Evolutionary conservation across 1,140 invertebrate species (phyloP).

Genomic region (Drosophila nasuta): DNA sequence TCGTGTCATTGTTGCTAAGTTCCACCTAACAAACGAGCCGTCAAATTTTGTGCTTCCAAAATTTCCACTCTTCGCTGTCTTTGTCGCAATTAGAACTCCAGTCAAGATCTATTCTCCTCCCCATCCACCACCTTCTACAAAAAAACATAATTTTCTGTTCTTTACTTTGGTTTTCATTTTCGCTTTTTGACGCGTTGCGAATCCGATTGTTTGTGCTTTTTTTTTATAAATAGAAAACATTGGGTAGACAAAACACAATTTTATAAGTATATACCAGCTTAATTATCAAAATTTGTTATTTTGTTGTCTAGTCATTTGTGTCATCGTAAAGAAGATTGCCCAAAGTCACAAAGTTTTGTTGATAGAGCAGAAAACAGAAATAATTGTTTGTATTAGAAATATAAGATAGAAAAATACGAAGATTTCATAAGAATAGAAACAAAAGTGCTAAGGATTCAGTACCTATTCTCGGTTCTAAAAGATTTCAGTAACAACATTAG

Average conservation of each 20-base stretch:
- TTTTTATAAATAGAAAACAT: constrained; percentile 19
- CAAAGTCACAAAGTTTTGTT: neutral
- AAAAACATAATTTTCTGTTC: constrained; percentile 26
- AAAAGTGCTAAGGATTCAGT: no score
- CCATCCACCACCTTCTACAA: neutral
- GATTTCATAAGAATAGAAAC: no score
- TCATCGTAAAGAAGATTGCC: constrained; percentile 3
- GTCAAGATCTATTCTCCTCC: constrained; percentile 16
- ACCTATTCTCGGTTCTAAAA: no score
- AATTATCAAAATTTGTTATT: constrained; percentile 25
- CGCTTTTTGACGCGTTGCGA: constrained; percentile 34
- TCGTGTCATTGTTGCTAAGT: neutral
- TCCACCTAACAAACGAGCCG: constrained; percentile 37
- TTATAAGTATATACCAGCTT: constrained; percentile 22
- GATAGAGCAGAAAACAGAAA: neutral
- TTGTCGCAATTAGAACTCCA: constrained; percentile 26
- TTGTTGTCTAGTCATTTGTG: constrained; percentile 29
- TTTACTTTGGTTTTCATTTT: constrained; percentile 30
- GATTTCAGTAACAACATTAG: no score
- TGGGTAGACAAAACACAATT: neutral
- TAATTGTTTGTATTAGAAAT: neutral
- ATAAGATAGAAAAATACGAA: no score
- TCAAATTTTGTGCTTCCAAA: constrained; percentile 18
- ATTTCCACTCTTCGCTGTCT: constrained; percentile 1
- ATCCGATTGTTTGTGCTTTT: constrained; percentile 33